Percentiles rank a stretch among this genome's conserved stretches.
phyloP scores from a whole-genome alignment of 2,888 invertebrate genomes.

The Caenorhabditis auriculariae region DNA sequence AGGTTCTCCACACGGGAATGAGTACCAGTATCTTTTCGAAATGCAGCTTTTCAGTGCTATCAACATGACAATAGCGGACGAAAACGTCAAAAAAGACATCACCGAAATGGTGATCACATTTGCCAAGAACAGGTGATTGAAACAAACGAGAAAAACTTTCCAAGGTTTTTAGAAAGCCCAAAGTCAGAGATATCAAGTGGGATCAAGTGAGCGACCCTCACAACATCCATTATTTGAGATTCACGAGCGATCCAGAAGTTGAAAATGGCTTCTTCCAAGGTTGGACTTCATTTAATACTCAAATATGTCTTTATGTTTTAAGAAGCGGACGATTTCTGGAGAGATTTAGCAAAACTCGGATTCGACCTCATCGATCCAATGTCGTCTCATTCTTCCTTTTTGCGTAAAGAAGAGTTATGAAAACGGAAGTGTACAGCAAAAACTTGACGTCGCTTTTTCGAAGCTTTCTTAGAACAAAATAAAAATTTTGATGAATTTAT shows the following conservation, averaged over 20 bases:
- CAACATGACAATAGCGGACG: no score
- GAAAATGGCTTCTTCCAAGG: conserved; percentile 20
- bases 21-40: no score
- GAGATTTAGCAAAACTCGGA: conserved; percentile 1
- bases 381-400: no score
- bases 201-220: conserved; percentile 13
- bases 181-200: conserved; percentile 15
- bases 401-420: no score
- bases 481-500: not conserved
- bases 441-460: no score
- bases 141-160: not conserved
- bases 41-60: no score
- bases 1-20: no score
- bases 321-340: not conserved
- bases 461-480: not conserved
- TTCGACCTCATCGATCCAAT: conserved; percentile 21
- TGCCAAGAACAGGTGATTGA: no score
- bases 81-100: no score
- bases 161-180: conserved; percentile 9
- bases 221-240: conserved; percentile 17
- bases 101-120: no score
- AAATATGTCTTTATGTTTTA: not conserved
- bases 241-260: conserved; percentile 6
- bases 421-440: no score
- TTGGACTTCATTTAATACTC: not conserved